Percentiles rank a stretch among this genome's conserved stretches.
These are phyloP conservation scores for Schizopygopsis malacanthus DNA, from an alignment of 2,797 vertebrate species.

Conservation along the genomic window DNA sequence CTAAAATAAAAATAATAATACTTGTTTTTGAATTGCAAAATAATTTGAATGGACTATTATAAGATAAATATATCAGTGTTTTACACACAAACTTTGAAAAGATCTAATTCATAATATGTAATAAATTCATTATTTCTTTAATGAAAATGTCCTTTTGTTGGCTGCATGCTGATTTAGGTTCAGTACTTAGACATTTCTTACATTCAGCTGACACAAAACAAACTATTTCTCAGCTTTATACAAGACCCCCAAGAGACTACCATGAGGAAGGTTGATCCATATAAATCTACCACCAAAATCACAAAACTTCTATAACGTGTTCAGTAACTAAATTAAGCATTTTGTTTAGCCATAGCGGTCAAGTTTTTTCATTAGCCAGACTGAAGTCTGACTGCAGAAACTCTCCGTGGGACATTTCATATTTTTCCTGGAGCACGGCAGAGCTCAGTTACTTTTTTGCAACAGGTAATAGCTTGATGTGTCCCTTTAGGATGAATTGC, in stretches of 20 bases:
- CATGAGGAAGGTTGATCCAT: background rate
- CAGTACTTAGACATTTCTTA: background rate
- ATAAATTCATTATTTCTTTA: background rate
- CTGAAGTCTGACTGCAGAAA: background rate
- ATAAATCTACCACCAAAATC: background rate
- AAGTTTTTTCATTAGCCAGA: background rate
- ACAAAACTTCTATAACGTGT: background rate
- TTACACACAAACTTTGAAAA: background rate
- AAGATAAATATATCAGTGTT: background rate
- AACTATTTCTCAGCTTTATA: background rate
- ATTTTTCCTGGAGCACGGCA: constrained; percentile 37
- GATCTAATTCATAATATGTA: background rate
- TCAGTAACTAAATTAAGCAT: background rate
- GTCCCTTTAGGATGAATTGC: constrained; percentile 27
- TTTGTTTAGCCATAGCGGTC: background rate
- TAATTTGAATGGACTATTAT: background rate
- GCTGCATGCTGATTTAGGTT: background rate
- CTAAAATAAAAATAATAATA: background rate
- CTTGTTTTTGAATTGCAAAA: background rate
- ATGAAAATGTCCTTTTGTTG: background rate
- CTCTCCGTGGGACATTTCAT: background rate
- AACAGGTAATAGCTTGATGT: constrained; percentile 42
- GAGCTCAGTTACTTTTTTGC: constrained; percentile 10
- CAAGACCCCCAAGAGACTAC: background rate
- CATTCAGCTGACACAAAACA: background rate